A percentile compares a stretch with the other conserved stretches of the same genome.
These are phyloP conservation scores for Archips xylosteana DNA, from an alignment of 2,888 invertebrate genomes.

Conservation along the genomic window DNA sequence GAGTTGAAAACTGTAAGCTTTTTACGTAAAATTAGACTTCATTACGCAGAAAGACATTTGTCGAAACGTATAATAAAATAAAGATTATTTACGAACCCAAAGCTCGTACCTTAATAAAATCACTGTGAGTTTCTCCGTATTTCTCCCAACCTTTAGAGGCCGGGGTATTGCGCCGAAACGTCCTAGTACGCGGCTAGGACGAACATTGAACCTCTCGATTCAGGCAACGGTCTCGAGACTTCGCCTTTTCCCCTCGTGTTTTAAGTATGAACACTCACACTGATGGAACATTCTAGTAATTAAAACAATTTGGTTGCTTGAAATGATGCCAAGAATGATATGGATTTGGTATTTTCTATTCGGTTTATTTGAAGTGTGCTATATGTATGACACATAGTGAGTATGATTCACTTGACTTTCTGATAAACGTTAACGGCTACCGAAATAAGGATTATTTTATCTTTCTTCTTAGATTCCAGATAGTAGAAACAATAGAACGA, in stretches of 20 bases:
- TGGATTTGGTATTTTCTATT: background rate
- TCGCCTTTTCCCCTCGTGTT: slow-evolving; percentile 10
- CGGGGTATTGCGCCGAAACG: slow-evolving; percentile 21
- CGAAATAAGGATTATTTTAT: background rate
- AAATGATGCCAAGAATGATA: slow-evolving; percentile 1
- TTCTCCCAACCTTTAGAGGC: slow-evolving; percentile 3
- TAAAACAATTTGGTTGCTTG: background rate
- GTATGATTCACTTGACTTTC: slow-evolving; percentile 6
- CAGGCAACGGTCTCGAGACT: slow-evolving; percentile 3
- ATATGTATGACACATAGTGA: background rate
- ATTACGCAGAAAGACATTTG: background rate
- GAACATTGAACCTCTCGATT: slow-evolving; percentile 20
- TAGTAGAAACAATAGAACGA: background rate
- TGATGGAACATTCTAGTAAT: slow-evolving; percentile 14
- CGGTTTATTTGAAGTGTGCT: background rate
- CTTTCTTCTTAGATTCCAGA: background rate
- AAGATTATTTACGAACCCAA: background rate
- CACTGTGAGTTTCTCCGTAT: background rate
- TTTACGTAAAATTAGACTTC: background rate
- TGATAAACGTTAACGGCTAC: background rate
- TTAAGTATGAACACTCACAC: too few species aligned
- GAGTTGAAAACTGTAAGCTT: background rate
- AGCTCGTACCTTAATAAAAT: slow-evolving; percentile 2
- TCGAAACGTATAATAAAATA: background rate
- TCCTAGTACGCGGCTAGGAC: slow-evolving; percentile 32